Base-by-base conservation (phyloP, 2,797 vertebrate genomes). In the Labeo calbasu region DNA sequence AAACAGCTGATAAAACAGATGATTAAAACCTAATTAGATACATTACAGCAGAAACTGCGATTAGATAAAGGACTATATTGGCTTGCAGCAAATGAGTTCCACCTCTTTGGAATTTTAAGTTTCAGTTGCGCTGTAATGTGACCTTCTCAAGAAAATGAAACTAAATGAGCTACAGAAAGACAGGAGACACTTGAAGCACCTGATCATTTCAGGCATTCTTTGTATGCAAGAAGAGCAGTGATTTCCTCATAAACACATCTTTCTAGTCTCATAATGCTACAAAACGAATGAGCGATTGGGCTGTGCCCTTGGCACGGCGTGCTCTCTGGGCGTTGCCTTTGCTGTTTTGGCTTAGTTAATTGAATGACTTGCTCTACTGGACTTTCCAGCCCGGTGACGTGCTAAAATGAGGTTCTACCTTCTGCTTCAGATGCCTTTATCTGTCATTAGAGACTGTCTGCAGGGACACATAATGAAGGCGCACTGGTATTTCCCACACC, bases 321-420 rank as follows among this genome's bases (percentile, higher is more conserved):
- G 5, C 66, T 72, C 79, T 79, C 61, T 79, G 66, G 77, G 71
- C 50, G 78, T 71, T 79, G 48, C 46, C 81, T 53, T 40, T 80
- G 17, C 76, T 82, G 53, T 82, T 82, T 85, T 82, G 75, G 71
- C 81, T 57, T 63, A 77, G 43, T 71, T 66, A 83, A 85, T 75
- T 77, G 68, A 84, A 85, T 53, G 14, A 70, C 85, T 69, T 70
- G 71, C 81, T 87, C 51, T 79, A 81, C 81, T 25, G 75, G 86
- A 85, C 43, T 77, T 87, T 88, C 87, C 63, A 81, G 83, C 57
- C 53, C 48, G 53, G 78, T 61, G 48, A 83, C 88, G 85, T 84
- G 85, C 83, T 89, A 87, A 88, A 72, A 84, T 79, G n/a, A 63
- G 43, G 66, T 59, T 84, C 76, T 36, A 77, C 73, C 51, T 83